A percentile compares a stretch with the other conserved stretches of the same genome.
These are phyloP conservation scores for Phataginus tetradactyla DNA, from an alignment of 2,797 vertebrate species.

Conservation along the genomic window DNA sequence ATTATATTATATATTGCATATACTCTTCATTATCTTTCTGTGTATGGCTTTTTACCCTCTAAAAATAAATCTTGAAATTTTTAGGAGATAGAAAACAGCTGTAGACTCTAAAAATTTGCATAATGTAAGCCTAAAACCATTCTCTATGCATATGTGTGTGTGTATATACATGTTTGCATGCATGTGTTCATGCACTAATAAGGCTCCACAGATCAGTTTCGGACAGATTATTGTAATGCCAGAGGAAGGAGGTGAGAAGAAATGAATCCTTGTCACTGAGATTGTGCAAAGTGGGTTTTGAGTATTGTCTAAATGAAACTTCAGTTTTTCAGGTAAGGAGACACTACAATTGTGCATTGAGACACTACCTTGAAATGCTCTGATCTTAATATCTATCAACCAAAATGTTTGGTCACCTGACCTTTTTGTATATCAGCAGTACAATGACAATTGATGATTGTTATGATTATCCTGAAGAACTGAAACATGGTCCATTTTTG, in stretches of 20 bases:
- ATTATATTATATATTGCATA: background rate
- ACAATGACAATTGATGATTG: background rate
- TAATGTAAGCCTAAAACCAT: background rate
- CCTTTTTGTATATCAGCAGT: background rate
- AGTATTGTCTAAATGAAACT: background rate
- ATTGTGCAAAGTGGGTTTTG: background rate
- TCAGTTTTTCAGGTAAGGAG: background rate
- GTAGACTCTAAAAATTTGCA: background rate
- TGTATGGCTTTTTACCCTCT: background rate
- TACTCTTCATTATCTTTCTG: background rate
- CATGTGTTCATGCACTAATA: background rate
- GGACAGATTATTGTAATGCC: background rate
- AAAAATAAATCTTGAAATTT: conserved; percentile 33
- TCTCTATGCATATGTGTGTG: background rate
- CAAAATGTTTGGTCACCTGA: background rate
- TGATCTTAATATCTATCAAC: conserved; percentile 16
- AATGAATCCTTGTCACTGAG: background rate
- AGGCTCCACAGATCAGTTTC: background rate
- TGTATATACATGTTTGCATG: accelerated
- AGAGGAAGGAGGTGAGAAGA: background rate
- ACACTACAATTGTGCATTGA: background rate
- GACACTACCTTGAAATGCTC: background rate
- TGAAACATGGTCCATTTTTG: background rate
- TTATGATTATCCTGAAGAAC: background rate
- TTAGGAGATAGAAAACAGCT: background rate